Base-by-base conservation (phyloP, 2,888 invertebrate genomes). In the Heliconius cydno region DNA sequence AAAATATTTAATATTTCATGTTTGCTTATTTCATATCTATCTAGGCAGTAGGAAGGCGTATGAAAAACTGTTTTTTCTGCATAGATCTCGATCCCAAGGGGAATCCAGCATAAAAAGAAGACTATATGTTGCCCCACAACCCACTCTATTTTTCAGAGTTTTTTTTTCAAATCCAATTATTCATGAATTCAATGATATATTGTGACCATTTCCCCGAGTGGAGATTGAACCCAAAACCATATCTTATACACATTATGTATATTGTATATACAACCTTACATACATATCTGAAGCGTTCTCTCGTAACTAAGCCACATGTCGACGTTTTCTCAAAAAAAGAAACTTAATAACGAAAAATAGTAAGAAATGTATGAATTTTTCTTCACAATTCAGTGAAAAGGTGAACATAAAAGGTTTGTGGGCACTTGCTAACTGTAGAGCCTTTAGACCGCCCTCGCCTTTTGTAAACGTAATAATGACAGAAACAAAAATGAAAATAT, bases 391-490 rank as follows among this genome's bases (percentile, higher is more conserved):
- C 46, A 34, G 63, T 75, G 25, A 66, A 66, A 65, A 75, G 28
- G 65, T 63, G 63, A 28, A 22, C 41, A 63, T 75, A 41, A 75
- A 75, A 75, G 75, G 66, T 75, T 66, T 66, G 66, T 30, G 25
- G 75, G 22, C 46, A 66, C 65, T 66, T 66, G 75, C 22, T 38
- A 25, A 46, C 63, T 75, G 65, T 75, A 66, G 28, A 65, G 66
- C 30, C 75, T 75, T 25, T 46, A 75, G 30, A 28, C 12, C 38
- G 72, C 57, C 57, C 28, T 46, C 28, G 41, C 25, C 65, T 75
- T 73, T 75, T 75, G 75, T 75, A 25, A 63, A 75, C 65, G 75
- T 41, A 41, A 65, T 65, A 41, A 75, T 75, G 65, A 75, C 65
- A 65, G 25, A 19, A 65, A 65, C 38, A 65, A 75, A 41, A 65